phyloP scores from a whole-genome alignment of 2,797 vertebrate species.

The Spatula versicolor region DNA sequence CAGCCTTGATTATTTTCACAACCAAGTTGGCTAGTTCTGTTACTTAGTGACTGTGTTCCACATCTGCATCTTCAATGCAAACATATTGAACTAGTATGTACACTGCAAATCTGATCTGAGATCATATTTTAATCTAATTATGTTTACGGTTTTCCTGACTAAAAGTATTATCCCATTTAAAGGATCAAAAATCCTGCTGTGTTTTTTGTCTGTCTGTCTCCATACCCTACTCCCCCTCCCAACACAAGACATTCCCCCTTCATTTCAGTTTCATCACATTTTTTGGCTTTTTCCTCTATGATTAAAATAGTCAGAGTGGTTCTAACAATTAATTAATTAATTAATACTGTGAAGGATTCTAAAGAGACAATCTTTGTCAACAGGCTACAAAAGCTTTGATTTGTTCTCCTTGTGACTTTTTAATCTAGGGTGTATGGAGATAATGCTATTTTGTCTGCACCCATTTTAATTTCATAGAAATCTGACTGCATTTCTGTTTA shows the following conservation, averaged over 20 bases:
- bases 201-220: not conserved
- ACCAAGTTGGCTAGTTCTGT: slow-evolving; percentile 69
- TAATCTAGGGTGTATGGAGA: slow-evolving; percentile 19
- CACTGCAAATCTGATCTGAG: not conserved
- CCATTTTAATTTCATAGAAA: slow-evolving; percentile 4
- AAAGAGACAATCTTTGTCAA: slow-evolving; percentile 1
- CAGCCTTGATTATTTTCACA: slow-evolving; percentile 76
- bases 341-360: slow-evolving; percentile 13
- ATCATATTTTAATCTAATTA: slow-evolving; percentile 14
- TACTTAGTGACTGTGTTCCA: slow-evolving; percentile 44
- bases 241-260: not conserved
- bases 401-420: slow-evolving; percentile 13
- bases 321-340: not conserved
- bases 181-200: not conserved
- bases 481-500: slow-evolving; percentile 23
- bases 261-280: slow-evolving; percentile 27
- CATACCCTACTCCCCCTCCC: not conserved
- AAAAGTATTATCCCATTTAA: not conserved
- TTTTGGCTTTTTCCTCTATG: not conserved
- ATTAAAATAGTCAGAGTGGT: not conserved
- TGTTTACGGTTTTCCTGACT: not conserved
- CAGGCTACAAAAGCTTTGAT: slow-evolving; percentile 5
- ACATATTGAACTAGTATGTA: not conserved
- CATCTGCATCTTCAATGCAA: slow-evolving; percentile 59
- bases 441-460: slow-evolving; percentile 11